Percentiles rank a stretch among this genome's conserved stretches.
phyloP scores from a whole-genome alignment of 2,888 invertebrate genomes.

The Carpatolechia fugitivella region DNA sequence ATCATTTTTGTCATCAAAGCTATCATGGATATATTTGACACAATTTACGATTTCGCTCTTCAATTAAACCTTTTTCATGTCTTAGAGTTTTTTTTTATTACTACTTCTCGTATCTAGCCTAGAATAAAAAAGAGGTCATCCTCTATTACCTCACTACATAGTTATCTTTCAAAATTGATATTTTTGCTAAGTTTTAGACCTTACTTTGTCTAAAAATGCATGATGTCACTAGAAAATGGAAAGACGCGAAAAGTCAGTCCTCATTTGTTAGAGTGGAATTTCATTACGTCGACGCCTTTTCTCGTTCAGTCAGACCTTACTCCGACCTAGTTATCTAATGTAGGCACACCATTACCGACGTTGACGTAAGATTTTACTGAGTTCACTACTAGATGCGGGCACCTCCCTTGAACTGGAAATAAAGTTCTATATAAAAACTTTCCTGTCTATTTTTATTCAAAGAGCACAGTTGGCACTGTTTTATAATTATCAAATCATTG shows the following conservation, averaged over 20 bases:
- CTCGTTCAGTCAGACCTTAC: conserved; percentile 7
- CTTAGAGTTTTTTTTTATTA: too few relatives aligned
- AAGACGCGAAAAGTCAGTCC: not conserved
- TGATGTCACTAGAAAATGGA: not conserved
- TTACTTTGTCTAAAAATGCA: too few relatives aligned
- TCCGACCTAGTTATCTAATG: conserved; percentile 9
- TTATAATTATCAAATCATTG: not conserved
- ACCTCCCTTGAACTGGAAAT: not conserved
- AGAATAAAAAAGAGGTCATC: too few relatives aligned
- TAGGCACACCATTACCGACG: not conserved
- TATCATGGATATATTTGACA: too few relatives aligned
- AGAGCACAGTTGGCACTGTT: not conserved
- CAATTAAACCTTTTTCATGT: too few relatives aligned
- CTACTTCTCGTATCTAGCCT: too few relatives aligned
- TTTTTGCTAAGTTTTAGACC: too few relatives aligned
- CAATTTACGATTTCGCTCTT: too few relatives aligned
- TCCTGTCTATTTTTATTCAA: not conserved
- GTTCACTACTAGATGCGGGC: too few relatives aligned
- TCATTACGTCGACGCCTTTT: conserved; percentile 3
- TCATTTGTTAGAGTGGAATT: conserved; percentile 8
- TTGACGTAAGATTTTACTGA: not conserved
- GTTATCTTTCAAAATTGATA: too few relatives aligned
- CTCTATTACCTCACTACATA: too few relatives aligned
- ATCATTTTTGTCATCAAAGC: too few relatives aligned
- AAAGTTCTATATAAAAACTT: not conserved